These are phyloP conservation scores for Macropodus opercularis DNA, from an alignment of 2,797 vertebrate species.

Conservation along the genomic window DNA sequence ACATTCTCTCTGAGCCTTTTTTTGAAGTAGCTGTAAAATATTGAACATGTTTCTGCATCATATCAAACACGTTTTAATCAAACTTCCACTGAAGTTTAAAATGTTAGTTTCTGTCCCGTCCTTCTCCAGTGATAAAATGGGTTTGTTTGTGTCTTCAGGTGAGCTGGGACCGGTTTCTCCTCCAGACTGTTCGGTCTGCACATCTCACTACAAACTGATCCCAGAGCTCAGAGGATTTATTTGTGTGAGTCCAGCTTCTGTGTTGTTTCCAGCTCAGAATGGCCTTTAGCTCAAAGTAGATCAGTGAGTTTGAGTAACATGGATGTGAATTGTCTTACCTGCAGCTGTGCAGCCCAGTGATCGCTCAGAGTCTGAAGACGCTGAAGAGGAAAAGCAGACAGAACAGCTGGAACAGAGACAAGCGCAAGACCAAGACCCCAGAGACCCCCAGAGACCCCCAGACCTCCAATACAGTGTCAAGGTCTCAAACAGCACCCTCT, in stretches of 20 bases:
- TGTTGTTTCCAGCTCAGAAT: neutral
- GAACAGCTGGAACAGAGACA: conserved; percentile 12
- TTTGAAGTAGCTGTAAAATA: no score
- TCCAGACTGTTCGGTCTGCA: conserved; percentile 46
- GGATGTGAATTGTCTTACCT: neutral
- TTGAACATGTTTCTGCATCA: no score
- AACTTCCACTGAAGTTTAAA: no score
- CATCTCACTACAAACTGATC: conserved; percentile 53
- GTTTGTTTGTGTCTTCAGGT: conserved; percentile 33
- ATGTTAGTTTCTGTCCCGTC: no score
- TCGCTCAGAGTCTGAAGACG: conserved; percentile 49
- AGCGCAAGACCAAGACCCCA: conserved; percentile 1
- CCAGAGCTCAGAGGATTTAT: conserved; percentile 66
- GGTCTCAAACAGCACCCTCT: neutral
- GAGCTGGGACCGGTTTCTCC: conserved; percentile 31
- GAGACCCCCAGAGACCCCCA: conserved; percentile 7
- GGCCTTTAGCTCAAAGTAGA: neutral
- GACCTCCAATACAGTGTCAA: conserved; percentile 9
- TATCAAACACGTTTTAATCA: no score
- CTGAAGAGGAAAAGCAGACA: conserved; percentile 37
- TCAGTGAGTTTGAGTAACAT: neutral
- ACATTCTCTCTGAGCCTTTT: no score
- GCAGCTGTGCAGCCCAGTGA: conserved; percentile 60
- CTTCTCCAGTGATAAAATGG: neutral
- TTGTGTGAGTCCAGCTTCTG: conserved; percentile 62